These are phyloP conservation scores for Hiodon alosoides DNA, from an alignment of 2,113 vertebrate genomes.

Conservation along the genomic window DNA sequence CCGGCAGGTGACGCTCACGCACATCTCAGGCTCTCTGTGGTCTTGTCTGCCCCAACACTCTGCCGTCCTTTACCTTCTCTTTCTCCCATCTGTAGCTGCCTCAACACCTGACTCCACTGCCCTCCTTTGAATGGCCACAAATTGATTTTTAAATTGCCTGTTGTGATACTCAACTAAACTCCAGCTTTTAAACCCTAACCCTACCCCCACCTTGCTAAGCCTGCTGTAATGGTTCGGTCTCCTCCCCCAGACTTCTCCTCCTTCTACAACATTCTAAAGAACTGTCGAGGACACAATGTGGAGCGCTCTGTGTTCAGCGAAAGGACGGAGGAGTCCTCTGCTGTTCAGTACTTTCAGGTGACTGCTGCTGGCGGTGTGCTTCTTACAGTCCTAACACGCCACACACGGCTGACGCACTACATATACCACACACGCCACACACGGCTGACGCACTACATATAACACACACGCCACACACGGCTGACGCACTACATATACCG, in stretches of 20 bases:
- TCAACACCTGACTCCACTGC: no score
- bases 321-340: conserved; percentile 90
- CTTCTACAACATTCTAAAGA: conserved; percentile 91
- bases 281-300: conserved; percentile 72
- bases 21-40: not conserved
- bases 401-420: not conserved
- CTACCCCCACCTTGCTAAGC: not conserved
- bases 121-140: no score
- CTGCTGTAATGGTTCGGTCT: not conserved
- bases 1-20: conserved; percentile 64
- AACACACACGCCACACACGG: no score
- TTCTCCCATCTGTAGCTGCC: no score
- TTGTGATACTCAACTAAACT: no score
- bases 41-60: not conserved
- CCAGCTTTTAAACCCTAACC: not conserved
- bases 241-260: conserved; percentile 82
- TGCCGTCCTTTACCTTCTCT: not conserved
- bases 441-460: no score
- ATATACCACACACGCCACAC: not conserved
- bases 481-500: no score
- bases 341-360: conserved; percentile 97
- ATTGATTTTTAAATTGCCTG: no score
- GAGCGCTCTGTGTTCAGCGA: conserved; percentile 89
- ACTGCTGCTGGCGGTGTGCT: conserved; percentile 14
- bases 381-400: not conserved